Percentiles rank a stretch among this genome's conserved stretches.
Evolutionary conservation across 2,113 vertebrate genomes (phyloP).

Genomic region (Chlorodrepanis virens): DNA sequence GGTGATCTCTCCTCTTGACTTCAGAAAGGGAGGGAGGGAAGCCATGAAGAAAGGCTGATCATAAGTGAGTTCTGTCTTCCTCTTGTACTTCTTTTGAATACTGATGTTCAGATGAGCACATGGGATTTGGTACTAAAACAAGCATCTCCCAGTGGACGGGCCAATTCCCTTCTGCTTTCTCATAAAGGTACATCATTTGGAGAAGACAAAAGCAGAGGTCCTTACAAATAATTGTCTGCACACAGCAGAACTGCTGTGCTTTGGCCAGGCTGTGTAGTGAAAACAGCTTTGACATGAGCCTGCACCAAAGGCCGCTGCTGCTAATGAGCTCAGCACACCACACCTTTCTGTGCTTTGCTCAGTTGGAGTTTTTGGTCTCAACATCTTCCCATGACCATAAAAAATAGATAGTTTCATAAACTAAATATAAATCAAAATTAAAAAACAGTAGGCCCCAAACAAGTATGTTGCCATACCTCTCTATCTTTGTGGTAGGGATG

Average conservation of each 20-base stretch:
- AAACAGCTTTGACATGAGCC: neutral
- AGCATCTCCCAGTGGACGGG: neutral
- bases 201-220: neutral
- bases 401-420: neutral
- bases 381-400: neutral
- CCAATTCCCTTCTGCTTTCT: neutral
- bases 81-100: neutral
- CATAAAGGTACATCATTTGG: neutral
- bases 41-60: neutral
- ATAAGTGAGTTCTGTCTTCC: neutral
- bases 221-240: neutral
- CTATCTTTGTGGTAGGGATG: neutral
- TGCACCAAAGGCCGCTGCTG: neutral
- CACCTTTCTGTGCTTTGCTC: neutral
- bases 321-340: rapidly evolving
- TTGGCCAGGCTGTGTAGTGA: neutral
- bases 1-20: neutral
- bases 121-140: neutral
- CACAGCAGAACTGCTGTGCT: neutral
- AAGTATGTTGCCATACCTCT: neutral
- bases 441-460: neutral
- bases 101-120: neutral
- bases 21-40: neutral
- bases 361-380: neutral
- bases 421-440: neutral